Percentiles rank a stretch among this genome's conserved stretches.
Conservation (phyloP, 2,888 invertebrate species). For the Artemia sp. region DNA sequence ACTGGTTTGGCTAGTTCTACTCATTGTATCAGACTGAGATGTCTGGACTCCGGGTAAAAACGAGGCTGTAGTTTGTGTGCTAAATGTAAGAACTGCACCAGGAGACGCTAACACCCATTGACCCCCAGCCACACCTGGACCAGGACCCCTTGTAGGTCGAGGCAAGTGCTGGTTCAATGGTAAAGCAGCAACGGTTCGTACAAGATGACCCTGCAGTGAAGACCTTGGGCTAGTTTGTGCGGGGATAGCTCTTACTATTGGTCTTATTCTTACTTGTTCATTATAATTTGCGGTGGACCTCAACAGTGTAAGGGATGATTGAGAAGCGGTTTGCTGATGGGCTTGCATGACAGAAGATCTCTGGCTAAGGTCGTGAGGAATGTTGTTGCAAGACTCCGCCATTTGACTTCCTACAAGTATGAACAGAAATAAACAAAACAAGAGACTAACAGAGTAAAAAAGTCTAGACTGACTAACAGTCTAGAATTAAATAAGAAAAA, state of each 20-base stretch:
- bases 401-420: background rate
- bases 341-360: background rate
- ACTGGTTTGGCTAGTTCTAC: background rate
- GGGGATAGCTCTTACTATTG: background rate
- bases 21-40: background rate
- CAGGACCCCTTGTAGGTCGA: background rate
- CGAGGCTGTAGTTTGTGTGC: background rate
- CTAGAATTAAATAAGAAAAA: too few species aligned
- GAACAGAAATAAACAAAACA: background rate
- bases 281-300: background rate
- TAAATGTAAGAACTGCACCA: background rate
- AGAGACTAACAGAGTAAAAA: too few species aligned
- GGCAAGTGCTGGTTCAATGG: background rate
- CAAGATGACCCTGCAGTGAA: background rate
- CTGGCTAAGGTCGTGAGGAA: conserved; percentile 10
- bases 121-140: background rate
- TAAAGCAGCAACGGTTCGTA: conserved; percentile 8
- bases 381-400: background rate
- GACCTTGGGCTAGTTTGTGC: background rate
- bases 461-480: too few species aligned
- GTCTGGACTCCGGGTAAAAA: background rate
- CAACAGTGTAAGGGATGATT: background rate
- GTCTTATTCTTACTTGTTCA: background rate
- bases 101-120: conserved; percentile 11
- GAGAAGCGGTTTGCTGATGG: background rate